Evolutionary conservation across 2,888 invertebrate genomes (phyloP), one percentile per base, ranked within the genome.

Genomic region (Campaea margaritaria): DNA sequence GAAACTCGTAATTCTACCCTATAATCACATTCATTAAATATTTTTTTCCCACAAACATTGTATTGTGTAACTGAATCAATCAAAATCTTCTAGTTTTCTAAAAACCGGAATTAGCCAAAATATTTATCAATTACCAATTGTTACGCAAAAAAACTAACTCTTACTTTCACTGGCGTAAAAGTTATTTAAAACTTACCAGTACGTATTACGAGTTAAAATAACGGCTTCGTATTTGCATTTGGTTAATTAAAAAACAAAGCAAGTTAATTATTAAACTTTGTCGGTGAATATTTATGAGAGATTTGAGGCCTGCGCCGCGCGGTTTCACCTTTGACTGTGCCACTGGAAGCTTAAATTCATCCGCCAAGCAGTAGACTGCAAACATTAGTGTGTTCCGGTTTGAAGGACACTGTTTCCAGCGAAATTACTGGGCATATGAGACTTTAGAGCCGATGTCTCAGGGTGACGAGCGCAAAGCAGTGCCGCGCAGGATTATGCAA

Each of bases 131-230:
- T 59, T 54, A 59, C 41, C 54, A 46, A 59, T 59, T 59, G 45
- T 59, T 59, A 49, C 59, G 59, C 59, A 53, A 59, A 21, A 44
- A n/a, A 15, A 11, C 36, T 34, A 47, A 41, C 15, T 38, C 34
- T 52, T 53, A 44, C 58, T 58, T 58, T 58, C 58, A 44, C 58
- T 21, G n/a, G n/a, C 12, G 47, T 47, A 36, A 58, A 58, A 58
- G 27, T 14, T 58, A 53, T 53, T 53, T 44, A 53, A 21, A 44
- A 50, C 4, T 39, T 39, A 14, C 39, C 7, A 14, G 13, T 42
- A 11, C 15, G n/a, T 12, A 14, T 15, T 28, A 16, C 15, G 28
- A 15, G 43, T 44, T 43, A 3, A 36, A 43, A 39, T 54, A 27
- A 55, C 47, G 47, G 14, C 34, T 42, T 4, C 12, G 36, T 39